These are phyloP conservation scores for Synanthedon andrenaeformis DNA, from an alignment of 2,888 invertebrate genomes.

Conservation along the genomic window DNA sequence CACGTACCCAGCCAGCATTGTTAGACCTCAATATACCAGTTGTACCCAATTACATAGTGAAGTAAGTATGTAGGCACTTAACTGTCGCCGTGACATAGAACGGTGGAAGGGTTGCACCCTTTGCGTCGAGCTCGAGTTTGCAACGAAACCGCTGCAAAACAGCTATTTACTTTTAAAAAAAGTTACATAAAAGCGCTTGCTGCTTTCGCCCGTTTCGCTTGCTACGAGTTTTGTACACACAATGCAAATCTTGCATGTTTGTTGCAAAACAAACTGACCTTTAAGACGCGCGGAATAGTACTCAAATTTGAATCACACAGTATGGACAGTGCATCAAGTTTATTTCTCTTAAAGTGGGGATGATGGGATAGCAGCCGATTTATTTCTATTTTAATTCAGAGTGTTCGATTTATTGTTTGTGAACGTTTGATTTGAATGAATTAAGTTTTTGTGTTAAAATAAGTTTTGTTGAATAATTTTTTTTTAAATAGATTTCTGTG, in stretches of 20 bases:
- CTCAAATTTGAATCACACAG: neutral
- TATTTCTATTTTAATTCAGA: neutral
- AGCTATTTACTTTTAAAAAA: constrained; percentile 1
- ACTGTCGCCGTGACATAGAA: constrained; percentile 12
- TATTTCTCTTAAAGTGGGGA: constrained; percentile 15
- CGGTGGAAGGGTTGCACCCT: constrained; percentile 53
- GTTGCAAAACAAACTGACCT: neutral
- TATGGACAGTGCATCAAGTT: neutral
- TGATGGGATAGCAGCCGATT: constrained; percentile 15
- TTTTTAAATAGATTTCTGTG: no score
- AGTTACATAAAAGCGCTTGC: constrained; percentile 13
- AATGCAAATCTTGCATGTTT: constrained; percentile 4
- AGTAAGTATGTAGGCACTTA: neutral
- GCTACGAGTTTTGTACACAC: constrained; percentile 9
- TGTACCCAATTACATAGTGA: no score
- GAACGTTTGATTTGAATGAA: neutral
- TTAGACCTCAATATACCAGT: no score
- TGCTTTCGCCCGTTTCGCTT: constrained; percentile 10
- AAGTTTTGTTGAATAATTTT: no score
- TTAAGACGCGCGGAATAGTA: neutral
- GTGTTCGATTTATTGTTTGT: constrained; percentile 14
- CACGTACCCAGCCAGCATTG: no score
- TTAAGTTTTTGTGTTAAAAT: neutral
- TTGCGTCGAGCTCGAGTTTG: constrained; percentile 44
- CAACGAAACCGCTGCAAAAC: constrained; percentile 16